A percentile compares a stretch with the other conserved stretches of the same genome.
Conservation (phyloP, 2,797 vertebrate genomes). For the Esox lucius region DNA sequence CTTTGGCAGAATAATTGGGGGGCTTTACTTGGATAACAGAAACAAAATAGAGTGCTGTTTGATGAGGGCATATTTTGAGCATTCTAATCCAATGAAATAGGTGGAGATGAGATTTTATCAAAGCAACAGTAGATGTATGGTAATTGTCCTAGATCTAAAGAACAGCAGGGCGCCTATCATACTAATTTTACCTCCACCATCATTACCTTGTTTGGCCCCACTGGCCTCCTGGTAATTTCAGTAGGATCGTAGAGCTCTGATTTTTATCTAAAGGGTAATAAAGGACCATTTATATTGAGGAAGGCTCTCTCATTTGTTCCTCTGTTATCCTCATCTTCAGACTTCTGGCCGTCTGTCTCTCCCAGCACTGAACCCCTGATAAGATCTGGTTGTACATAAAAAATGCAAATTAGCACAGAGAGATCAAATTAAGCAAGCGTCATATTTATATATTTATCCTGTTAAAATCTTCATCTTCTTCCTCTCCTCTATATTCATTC, state of each 20-base stretch:
- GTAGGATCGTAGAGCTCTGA: background rate
- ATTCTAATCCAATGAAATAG: slow-evolving; percentile 18
- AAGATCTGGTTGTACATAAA: slow-evolving; percentile 49
- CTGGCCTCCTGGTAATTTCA: background rate
- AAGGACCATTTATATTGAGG: background rate
- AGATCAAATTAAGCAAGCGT: slow-evolving; percentile 21
- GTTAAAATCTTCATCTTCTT: background rate
- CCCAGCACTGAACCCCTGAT: slow-evolving; percentile 52
- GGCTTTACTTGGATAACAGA: slow-evolving; percentile 11
- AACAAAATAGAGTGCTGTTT: slow-evolving; percentile 6
- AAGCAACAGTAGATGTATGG: slow-evolving; percentile 19
- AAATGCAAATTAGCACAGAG: slow-evolving; percentile 42
- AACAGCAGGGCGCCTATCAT: slow-evolving; percentile 11
- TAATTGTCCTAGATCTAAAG: slow-evolving; percentile 32
- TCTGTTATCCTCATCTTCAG: slow-evolving; percentile 9
- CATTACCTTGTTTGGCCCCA: background rate
- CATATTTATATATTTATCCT: slow-evolving; percentile 20
- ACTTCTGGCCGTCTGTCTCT: background rate
- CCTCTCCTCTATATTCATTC: background rate
- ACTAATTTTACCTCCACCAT: background rate
- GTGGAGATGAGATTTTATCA: background rate
- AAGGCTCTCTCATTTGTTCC: background rate
- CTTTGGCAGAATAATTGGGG: background rate
- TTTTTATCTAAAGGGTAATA: background rate
- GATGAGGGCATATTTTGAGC: slow-evolving; percentile 14